A percentile compares a stretch with the other conserved stretches of the same genome.
Conservation (phyloP, 2,113 vertebrate species). For the Chionomys nivalis region DNA sequence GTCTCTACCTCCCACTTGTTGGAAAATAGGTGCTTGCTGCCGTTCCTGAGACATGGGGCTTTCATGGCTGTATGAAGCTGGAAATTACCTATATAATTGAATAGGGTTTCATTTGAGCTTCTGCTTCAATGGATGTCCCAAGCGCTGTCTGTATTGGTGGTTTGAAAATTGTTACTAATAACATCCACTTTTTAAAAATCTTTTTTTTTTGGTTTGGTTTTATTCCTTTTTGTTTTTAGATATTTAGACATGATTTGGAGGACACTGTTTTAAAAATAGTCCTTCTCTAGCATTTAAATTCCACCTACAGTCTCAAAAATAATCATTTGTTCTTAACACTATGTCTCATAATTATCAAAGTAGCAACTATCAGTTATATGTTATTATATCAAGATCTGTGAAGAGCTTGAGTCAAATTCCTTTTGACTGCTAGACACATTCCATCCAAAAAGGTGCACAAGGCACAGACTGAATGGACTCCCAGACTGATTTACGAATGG, state of each 20-base stretch:
- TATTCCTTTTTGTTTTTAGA: background rate
- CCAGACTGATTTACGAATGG: background rate
- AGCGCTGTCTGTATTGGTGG: background rate
- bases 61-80: background rate
- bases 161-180: background rate
- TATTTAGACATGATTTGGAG: background rate
- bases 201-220: slow-evolving; percentile 10
- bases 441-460: background rate
- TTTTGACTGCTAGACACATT: background rate
- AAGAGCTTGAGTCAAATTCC: background rate
- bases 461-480: background rate
- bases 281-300: background rate
- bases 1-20: background rate
- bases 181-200: background rate
- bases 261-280: background rate
- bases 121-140: slow-evolving; percentile 17
- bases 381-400: background rate
- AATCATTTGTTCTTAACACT: background rate
- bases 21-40: too few relatives aligned
- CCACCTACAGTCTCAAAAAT: background rate
- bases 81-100: background rate
- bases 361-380: background rate
- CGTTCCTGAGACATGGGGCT: background rate
- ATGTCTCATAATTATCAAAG: background rate
- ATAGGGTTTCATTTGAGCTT: background rate